These are phyloP conservation scores for Macrobrachium nipponense DNA, from an alignment of 1,140 invertebrate genomes.

Conservation along the genomic window DNA sequence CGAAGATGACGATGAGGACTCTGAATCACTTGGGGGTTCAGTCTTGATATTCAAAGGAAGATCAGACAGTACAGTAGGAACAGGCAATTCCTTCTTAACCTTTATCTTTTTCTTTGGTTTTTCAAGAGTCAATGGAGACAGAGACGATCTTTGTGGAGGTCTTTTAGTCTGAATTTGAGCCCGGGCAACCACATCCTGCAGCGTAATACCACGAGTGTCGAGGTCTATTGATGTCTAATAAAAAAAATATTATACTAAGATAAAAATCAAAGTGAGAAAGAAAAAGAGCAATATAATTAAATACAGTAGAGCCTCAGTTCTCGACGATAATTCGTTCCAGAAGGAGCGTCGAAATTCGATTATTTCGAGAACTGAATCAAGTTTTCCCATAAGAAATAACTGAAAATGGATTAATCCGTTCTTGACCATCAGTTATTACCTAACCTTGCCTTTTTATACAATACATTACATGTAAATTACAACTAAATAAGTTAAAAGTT, in stretches of 20 bases:
- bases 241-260: background rate
- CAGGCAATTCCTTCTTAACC: slow-evolving; percentile 50
- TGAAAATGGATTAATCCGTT: too few relatives aligned
- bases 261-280: too few relatives aligned
- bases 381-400: too few relatives aligned
- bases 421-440: too few relatives aligned
- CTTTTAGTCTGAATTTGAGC: slow-evolving; percentile 70
- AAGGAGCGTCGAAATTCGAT: too few relatives aligned
- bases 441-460: too few relatives aligned
- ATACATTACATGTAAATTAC: too few relatives aligned
- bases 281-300: too few relatives aligned
- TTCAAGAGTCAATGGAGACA: slow-evolving; percentile 29
- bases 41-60: slow-evolving; percentile 11
- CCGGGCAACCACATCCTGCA: slow-evolving; percentile 74
- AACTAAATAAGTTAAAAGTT: too few relatives aligned
- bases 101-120: slow-evolving; percentile 62
- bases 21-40: slow-evolving; percentile 32
- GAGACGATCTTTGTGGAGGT: slow-evolving; percentile 25
- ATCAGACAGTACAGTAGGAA: background rate
- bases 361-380: too few relatives aligned
- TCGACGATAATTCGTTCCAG: too few relatives aligned
- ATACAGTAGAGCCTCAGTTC: too few relatives aligned
- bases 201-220: slow-evolving; percentile 73
- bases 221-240: slow-evolving; percentile 42
- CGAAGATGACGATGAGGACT: slow-evolving; percentile 41